Conservation (phyloP, 2,113 vertebrate genomes). For the Lonchura striata region DNA sequence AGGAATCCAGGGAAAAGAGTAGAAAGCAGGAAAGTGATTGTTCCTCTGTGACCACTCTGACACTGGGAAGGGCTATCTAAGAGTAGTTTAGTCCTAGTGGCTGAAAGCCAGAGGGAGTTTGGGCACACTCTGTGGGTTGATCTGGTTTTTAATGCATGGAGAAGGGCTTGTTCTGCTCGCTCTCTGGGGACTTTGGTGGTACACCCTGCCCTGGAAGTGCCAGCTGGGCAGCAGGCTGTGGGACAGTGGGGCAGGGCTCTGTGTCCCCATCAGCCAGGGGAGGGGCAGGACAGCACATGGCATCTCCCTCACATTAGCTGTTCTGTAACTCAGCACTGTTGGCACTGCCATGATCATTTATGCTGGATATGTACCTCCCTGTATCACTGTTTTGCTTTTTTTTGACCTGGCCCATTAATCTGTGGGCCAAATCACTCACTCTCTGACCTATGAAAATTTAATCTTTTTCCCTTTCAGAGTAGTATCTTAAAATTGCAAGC, state of each 20-base stretch:
- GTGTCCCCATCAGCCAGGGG: background rate
- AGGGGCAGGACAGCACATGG: background rate
- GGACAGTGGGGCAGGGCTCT: background rate
- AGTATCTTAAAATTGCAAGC: background rate
- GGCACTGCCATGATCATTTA: background rate
- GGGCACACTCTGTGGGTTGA: rapidly evolving
- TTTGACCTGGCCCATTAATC: background rate
- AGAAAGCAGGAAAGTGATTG: background rate
- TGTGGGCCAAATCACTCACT: background rate
- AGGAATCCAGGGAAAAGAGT: background rate
- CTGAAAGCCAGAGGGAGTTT: background rate
- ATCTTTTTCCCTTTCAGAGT: background rate
- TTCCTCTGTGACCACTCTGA: background rate
- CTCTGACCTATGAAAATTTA: background rate
- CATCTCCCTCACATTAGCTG: background rate
- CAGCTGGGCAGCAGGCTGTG: background rate
- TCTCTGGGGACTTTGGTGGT: background rate
- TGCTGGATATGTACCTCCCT: rapidly evolving
- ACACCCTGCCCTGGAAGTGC: background rate
- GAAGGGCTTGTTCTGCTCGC: background rate
- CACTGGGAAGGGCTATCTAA: background rate
- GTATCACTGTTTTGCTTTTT: background rate
- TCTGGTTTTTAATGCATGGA: background rate
- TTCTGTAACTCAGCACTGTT: background rate
- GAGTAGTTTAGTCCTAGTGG: background rate